These are phyloP conservation scores for Drosophila cardini DNA, from an alignment of 1,140 invertebrate genomes.

Conservation along the genomic window DNA sequence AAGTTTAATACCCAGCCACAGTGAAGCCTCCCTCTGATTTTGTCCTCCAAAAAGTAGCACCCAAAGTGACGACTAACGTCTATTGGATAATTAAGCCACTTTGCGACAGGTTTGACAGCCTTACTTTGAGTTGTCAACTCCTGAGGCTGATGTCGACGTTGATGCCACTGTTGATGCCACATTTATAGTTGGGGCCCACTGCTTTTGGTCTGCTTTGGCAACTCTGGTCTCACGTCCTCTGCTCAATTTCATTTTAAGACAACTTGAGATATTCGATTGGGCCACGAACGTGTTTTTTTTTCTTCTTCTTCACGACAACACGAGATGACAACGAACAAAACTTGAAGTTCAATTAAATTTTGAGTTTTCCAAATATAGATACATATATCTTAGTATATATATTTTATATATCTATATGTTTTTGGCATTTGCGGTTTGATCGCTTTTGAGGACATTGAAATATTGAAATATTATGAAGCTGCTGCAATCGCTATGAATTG, in stretches of 20 bases:
- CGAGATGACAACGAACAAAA: conserved; percentile 36
- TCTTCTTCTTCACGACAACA: background rate
- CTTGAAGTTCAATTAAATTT: conserved; percentile 79
- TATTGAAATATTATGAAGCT: conserved; percentile 68
- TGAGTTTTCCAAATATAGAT: background rate
- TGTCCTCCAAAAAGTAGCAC: background rate
- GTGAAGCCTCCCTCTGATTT: too few species aligned
- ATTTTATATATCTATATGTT: background rate
- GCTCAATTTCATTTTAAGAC: conserved; percentile 58
- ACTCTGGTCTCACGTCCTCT: conserved; percentile 18
- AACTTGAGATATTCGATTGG: conserved; percentile 50
- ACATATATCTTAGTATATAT: too few species aligned
- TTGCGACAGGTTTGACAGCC: conserved; percentile 79
- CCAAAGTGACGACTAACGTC: conserved; percentile 53
- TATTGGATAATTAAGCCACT: conserved; percentile 83
- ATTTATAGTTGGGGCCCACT: background rate
- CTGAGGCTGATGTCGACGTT: conserved; percentile 24
- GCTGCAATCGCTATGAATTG: conserved; percentile 52
- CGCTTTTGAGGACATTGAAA: conserved; percentile 51
- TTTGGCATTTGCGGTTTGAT: conserved; percentile 40
- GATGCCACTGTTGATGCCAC: conserved; percentile 8
- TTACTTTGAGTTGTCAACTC: conserved; percentile 72
- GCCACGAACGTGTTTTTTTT: conserved; percentile 24
- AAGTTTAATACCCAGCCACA: conserved; percentile 58
- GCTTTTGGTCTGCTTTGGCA: background rate